These are phyloP conservation scores for Cotesia glomerata DNA, from an alignment of 1,140 invertebrate species.

Conservation along the genomic window DNA sequence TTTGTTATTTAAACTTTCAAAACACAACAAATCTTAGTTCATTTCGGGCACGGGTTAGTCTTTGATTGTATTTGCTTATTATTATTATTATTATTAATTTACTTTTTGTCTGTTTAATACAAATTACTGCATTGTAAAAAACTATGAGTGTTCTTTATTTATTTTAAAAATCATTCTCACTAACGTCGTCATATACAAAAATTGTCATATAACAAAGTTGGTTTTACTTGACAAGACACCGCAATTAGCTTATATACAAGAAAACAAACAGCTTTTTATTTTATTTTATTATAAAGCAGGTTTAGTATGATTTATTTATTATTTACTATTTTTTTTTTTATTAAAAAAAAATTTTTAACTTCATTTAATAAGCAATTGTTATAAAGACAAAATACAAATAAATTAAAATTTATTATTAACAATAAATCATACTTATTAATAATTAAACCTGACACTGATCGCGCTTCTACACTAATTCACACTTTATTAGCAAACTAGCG, in stretches of 20 bases:
- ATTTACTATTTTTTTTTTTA: slow-evolving; percentile 10
- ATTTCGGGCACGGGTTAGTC: slow-evolving; percentile 33
- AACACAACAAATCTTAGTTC: slow-evolving; percentile 38
- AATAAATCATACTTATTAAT: slow-evolving; percentile 18
- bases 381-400: neutral
- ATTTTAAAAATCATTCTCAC: slow-evolving; percentile 29
- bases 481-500: neutral
- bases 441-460: neutral
- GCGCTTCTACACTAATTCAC: neutral
- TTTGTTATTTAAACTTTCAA: slow-evolving; percentile 40
- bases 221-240: slow-evolving; percentile 33
- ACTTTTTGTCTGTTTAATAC: slow-evolving; percentile 44
- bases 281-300: slow-evolving; percentile 26
- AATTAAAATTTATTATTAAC: slow-evolving; percentile 3
- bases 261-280: slow-evolving; percentile 17
- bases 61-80: neutral
- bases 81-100: slow-evolving; percentile 6
- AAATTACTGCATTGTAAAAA: slow-evolving; percentile 52
- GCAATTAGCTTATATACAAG: slow-evolving; percentile 41
- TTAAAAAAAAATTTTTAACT: neutral
- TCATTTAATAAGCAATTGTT: neutral
- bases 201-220: slow-evolving; percentile 43
- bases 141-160: slow-evolving; percentile 36
- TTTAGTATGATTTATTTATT: slow-evolving; percentile 45
- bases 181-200: slow-evolving; percentile 50